Conservation (phyloP, 2,888 invertebrate species). For the Thalpophila matura region DNA sequence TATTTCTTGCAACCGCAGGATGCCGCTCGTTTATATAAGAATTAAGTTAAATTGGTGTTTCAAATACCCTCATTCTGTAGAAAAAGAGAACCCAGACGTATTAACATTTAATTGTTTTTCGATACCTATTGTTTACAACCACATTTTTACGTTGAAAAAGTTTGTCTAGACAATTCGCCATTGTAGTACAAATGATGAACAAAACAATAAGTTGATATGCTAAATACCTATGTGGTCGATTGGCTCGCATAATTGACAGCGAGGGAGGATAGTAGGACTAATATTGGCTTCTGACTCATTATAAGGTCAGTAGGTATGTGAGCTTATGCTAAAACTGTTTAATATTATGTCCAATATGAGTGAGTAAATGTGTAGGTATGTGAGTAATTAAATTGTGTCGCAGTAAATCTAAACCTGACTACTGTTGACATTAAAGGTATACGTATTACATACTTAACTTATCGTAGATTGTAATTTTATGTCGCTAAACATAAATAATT, state of each 20-base stretch:
- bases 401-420: neutral
- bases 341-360: constrained; percentile 2
- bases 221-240: constrained; percentile 37
- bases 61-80: no score
- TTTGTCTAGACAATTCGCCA: constrained; percentile 55
- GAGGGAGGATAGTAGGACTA: constrained; percentile 23
- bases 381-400: neutral
- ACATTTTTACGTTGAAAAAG: constrained; percentile 20
- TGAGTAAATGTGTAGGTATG: neutral
- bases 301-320: constrained; percentile 41
- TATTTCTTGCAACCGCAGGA: no score
- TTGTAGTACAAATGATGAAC: constrained; percentile 47
- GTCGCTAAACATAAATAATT: no score
- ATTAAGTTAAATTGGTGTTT: no score
- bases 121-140: constrained; percentile 1
- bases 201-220: constrained; percentile 59
- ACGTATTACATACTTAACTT: no score
- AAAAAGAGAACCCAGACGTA: neutral
- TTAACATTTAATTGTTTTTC: neutral
- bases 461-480: no score
- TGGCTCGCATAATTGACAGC: constrained; percentile 40
- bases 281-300: constrained; percentile 50
- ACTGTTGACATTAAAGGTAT: neutral
- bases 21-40: no score
- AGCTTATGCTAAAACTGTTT: constrained; percentile 15